phyloP scores from a whole-genome alignment of 2,797 vertebrate species.

The Cyprinella venusta region DNA sequence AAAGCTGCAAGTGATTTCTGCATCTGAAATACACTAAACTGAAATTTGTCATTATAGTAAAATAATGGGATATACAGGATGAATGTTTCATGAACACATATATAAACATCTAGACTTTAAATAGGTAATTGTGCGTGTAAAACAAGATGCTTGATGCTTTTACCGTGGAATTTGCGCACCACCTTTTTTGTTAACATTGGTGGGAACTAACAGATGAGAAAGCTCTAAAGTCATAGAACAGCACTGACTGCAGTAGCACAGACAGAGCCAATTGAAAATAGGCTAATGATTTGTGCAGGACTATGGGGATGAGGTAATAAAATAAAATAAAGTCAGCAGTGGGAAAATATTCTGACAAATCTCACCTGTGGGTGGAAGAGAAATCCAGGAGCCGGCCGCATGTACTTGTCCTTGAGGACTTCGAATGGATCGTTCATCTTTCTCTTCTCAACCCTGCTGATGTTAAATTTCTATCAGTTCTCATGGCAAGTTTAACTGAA shows the following conservation, averaged over 20 bases:
- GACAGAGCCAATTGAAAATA: constrained; percentile 7
- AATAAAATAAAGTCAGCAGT: constrained; percentile 22
- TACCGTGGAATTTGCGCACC: neutral
- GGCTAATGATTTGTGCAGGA: constrained; percentile 27
- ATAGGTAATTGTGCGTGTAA: neutral
- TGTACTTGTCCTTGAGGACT: constrained; percentile 98
- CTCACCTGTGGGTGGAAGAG: constrained; percentile 97
- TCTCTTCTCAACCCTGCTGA: constrained; percentile 99
- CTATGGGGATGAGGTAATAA: constrained; percentile 21
- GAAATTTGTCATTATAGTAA: neutral
- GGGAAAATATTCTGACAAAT: constrained; percentile 24
- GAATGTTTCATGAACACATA: neutral
- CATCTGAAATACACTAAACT: neutral
- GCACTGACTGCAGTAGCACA: constrained; percentile 7
- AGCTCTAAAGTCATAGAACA: constrained; percentile 5
- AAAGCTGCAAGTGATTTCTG: neutral
- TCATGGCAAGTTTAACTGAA: constrained; percentile 38
- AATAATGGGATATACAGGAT: neutral
- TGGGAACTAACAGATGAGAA: constrained; percentile 3
- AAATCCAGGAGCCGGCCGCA: constrained; percentile 95
- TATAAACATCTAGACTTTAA: neutral
- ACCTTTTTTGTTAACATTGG: neutral
- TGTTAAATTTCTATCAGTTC: constrained; percentile 85
- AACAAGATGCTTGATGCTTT: neutral
- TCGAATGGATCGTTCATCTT: constrained; percentile 98